Conservation (phyloP, 2,888 invertebrate species). For the Rotaria macrura region DNA sequence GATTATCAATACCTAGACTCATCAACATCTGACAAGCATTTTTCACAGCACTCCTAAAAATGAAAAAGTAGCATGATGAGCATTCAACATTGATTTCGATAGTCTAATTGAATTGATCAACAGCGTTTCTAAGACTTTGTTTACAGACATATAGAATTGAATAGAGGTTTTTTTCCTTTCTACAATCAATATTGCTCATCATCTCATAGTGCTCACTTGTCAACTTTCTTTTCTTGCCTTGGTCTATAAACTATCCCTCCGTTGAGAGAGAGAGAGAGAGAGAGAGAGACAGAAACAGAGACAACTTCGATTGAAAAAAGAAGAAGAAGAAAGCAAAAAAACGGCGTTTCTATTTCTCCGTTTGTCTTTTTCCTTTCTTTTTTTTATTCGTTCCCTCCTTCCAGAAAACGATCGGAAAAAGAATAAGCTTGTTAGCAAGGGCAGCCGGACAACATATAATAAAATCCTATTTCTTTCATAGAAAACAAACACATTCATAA, state of each 20-base stretch:
- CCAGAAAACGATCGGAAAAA: slow-evolving; percentile 13
- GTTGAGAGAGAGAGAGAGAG: no score
- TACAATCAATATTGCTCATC: background rate
- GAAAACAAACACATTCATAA: background rate
- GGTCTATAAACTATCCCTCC: background rate
- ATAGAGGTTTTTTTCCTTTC: background rate
- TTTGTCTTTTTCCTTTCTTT: slow-evolving; percentile 12
- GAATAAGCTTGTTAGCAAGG: background rate
- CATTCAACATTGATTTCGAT: background rate
- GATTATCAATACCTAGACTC: slow-evolving; percentile 79
- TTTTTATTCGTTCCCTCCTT: background rate
- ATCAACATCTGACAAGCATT: slow-evolving; percentile 99
- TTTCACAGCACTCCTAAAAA: slow-evolving; percentile 35
- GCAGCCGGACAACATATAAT: background rate
- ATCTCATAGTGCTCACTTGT: background rate
- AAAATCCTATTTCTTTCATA: slow-evolving; percentile 1
- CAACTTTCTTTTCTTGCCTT: background rate
- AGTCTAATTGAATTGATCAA: no score
- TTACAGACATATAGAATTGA: background rate
- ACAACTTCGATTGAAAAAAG: background rate
- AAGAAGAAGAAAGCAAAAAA: background rate
- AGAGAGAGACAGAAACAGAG: no score
- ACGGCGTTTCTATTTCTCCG: background rate
- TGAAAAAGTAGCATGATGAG: background rate
- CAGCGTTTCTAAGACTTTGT: no score